These are phyloP conservation scores for Xanthia icteritia DNA, from an alignment of 2,888 invertebrate species.

Conservation along the genomic window DNA sequence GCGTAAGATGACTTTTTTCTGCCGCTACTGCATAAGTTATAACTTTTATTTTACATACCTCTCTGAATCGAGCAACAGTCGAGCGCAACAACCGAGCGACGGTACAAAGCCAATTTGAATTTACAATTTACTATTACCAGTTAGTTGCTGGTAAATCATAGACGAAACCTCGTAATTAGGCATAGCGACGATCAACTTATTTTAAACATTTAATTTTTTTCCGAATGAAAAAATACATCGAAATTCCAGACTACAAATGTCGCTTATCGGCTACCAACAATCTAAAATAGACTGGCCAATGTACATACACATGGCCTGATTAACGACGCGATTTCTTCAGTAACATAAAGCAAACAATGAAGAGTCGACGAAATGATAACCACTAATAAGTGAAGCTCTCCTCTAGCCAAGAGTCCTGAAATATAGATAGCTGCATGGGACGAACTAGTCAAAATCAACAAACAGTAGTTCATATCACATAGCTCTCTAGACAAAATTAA, in stretches of 20 bases:
- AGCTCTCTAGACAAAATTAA: neutral
- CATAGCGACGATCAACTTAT: conserved; percentile 5
- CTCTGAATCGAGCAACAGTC: conserved; percentile 60
- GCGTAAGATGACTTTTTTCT: conserved; percentile 78
- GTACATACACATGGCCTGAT: neutral
- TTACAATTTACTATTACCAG: conserved; percentile 70
- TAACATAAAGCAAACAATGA: neutral
- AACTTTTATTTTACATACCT: conserved; percentile 70
- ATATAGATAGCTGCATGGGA: neutral
- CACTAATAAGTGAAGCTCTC: neutral
- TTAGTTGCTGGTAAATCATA: conserved; percentile 65
- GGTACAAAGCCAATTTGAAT: conserved; percentile 72
- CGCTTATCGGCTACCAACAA: neutral
- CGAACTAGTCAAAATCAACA: neutral
- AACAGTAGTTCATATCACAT: neutral
- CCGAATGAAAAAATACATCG: neutral
- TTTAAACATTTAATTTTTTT: conserved; percentile 21
- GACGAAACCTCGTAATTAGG: conserved; percentile 28
- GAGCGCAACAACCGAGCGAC: conserved; percentile 50
- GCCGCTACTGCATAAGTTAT: conserved; percentile 67
- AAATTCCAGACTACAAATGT: neutral
- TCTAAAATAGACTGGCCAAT: neutral
- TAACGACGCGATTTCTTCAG: neutral
- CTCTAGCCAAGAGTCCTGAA: neutral
- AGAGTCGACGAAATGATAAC: neutral